Percentiles rank a stretch among this genome's conserved stretches.
phyloP scores from a whole-genome alignment of 2,797 vertebrate species.

The Semotilus atromaculatus region DNA sequence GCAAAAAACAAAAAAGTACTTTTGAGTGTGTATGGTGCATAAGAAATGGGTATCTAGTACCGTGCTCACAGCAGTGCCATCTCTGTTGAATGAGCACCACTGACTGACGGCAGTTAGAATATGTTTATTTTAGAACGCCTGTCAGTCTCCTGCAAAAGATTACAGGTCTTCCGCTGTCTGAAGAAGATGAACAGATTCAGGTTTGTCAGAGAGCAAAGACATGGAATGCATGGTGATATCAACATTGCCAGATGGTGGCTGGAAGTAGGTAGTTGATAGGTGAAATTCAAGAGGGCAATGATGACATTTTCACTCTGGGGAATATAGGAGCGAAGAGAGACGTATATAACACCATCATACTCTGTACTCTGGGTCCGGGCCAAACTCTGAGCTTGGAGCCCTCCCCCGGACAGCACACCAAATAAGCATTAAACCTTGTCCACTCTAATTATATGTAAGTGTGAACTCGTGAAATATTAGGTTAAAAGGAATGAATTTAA shows the following conservation, averaged over 20 bases:
- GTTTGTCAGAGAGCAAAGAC: slow-evolving; percentile 49
- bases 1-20: not conserved
- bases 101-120: slow-evolving; percentile 51
- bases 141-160: slow-evolving; percentile 53
- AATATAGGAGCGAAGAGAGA: slow-evolving; percentile 36
- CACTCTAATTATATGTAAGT: no score
- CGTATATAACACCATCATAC: slow-evolving; percentile 1
- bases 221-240: slow-evolving; percentile 63
- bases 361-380: no score
- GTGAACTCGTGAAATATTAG: no score
- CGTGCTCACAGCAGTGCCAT: slow-evolving; percentile 16
- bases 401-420: no score
- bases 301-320: slow-evolving; percentile 54
- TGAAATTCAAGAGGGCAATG: slow-evolving; percentile 60
- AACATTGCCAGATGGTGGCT: slow-evolving; percentile 70
- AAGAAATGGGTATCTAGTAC: not conserved
- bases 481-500: slow-evolving; percentile 62
- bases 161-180: slow-evolving; percentile 57
- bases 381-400: no score
- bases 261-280: slow-evolving; percentile 70
- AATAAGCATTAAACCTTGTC: no score
- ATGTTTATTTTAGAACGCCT: slow-evolving; percentile 62
- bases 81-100: slow-evolving; percentile 32
- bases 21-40: not conserved
- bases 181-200: slow-evolving; percentile 64